Base-by-base conservation (phyloP, 1,140 invertebrate species). In the Pogonomyrmex barbatus region DNA sequence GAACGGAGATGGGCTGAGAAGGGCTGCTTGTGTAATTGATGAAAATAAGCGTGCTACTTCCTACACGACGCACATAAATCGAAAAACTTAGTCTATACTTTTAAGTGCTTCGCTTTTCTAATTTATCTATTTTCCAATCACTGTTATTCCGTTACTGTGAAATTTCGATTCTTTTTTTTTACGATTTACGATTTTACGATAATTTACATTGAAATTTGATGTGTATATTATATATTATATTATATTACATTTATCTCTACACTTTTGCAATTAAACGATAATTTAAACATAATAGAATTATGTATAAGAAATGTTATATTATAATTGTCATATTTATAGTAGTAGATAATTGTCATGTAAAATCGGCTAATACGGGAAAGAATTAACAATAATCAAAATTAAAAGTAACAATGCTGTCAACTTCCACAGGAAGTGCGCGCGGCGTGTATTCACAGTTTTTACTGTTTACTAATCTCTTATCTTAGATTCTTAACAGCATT, bases 401-500 rank as follows among this genome's bases (percentile, higher is more conserved):
- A 54, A 75, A 63, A 58, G 65, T 58, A 76, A 81, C 73, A 85
- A 87, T 75, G 65, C 60, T 50, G 36, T 52, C 54, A 60, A 33
- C 30, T 56, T 65, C 17, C 47, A 47, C 67, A 47, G 54, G 75
- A 81, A 73, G 52, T 47, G 33, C 85, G 36, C 45, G 62, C 36
- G 52, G 24, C 39, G 62, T n/a, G 36, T 45, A 42, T 10, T 68
- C 68, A 30, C 42, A 6, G 52, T 65, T 60, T 70, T 81, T 87
- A 89, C 71, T 14, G 42, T n/a, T n/a, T n/a, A 81, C 52, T 90
- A 90, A 90, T 90, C 89, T 90, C 75, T 52, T 62, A 90, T 90
- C 89, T 90, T 81, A 90, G 89, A 90, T 90, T 78, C 88, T 90
- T 90, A 90, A 90, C 89, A 81, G 81, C 81, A 90, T 90, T 90